Conservation (phyloP, 2,797 vertebrate genomes). For the Pitangus sulphuratus region DNA sequence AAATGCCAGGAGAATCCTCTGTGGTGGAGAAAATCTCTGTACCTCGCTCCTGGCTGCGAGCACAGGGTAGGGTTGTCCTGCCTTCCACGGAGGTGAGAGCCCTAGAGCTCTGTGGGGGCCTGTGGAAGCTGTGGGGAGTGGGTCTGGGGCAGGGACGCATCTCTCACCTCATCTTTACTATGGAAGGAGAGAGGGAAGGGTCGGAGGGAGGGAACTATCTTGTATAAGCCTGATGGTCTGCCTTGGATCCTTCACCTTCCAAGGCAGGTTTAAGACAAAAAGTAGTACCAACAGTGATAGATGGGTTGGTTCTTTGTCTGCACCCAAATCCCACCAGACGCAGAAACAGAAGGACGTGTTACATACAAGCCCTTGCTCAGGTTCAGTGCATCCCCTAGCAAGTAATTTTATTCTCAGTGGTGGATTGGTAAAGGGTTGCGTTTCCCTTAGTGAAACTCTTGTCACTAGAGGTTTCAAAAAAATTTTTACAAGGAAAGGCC, state of each 20-base stretch:
- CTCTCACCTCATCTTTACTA: not conserved
- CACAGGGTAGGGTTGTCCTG: not conserved
- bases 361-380: not conserved
- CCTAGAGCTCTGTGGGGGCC: not conserved
- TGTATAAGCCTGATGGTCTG: not conserved
- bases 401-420: not conserved
- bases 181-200: not conserved
- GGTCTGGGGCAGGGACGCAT: not conserved
- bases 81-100: not conserved
- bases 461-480: not conserved
- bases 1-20: not conserved
- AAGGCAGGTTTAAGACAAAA: not conserved
- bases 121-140: not conserved
- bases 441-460: not conserved
- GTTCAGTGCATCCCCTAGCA: not conserved
- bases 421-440: not conserved
- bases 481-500: not conserved
- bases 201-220: not conserved
- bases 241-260: not conserved
- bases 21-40: not conserved
- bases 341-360: accelerated
- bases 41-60: not conserved
- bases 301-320: not conserved
- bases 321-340: not conserved
- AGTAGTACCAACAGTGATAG: not conserved